These are phyloP conservation scores for Serranus cabrilla DNA, from an alignment of 2,797 vertebrate species.

Conservation along the genomic window DNA sequence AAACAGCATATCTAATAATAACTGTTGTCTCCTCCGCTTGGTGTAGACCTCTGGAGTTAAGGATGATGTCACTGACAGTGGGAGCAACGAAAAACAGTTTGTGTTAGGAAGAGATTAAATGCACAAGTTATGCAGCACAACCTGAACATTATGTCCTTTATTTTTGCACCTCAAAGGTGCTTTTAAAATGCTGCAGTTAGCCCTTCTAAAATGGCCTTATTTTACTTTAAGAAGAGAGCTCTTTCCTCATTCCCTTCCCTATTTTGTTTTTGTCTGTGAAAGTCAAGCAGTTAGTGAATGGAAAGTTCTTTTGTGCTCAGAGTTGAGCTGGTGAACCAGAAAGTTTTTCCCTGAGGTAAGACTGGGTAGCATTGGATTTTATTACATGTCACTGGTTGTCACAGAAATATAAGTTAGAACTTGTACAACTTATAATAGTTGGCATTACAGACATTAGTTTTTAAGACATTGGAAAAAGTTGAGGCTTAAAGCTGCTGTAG, in stretches of 20 bases:
- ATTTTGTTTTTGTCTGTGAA: conserved; percentile 3
- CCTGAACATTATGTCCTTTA: conserved; percentile 1
- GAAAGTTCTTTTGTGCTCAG: conserved; percentile 32
- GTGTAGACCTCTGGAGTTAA: conserved; percentile 54
- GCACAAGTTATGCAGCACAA: conserved; percentile 16
- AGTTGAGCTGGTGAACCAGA: conserved; percentile 22
- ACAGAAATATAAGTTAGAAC: neutral
- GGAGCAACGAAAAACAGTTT: conserved; percentile 44
- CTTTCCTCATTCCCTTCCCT: neutral
- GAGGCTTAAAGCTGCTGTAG: neutral
- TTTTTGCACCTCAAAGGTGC: neutral
- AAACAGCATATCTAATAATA: conserved; percentile 67
- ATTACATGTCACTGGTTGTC: conserved; percentile 25
- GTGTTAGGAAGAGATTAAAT: conserved; percentile 28
- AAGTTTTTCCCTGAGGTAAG: conserved; percentile 37
- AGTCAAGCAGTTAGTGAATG: conserved; percentile 15
- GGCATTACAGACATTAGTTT: conserved; percentile 9
- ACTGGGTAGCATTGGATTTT: conserved; percentile 18
- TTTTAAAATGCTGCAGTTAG: neutral
- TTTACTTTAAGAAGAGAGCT: conserved; percentile 12
- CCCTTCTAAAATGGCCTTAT: neutral
- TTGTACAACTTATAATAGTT: neutral
- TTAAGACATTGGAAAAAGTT: conserved; percentile 2
- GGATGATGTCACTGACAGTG: conserved; percentile 60
- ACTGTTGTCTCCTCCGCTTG: conserved; percentile 57